A percentile compares a stretch with the other conserved stretches of the same genome.
Evolutionary conservation across 2,888 invertebrate species (phyloP).

Genomic region (Hirtodrosophila duncani): DNA sequence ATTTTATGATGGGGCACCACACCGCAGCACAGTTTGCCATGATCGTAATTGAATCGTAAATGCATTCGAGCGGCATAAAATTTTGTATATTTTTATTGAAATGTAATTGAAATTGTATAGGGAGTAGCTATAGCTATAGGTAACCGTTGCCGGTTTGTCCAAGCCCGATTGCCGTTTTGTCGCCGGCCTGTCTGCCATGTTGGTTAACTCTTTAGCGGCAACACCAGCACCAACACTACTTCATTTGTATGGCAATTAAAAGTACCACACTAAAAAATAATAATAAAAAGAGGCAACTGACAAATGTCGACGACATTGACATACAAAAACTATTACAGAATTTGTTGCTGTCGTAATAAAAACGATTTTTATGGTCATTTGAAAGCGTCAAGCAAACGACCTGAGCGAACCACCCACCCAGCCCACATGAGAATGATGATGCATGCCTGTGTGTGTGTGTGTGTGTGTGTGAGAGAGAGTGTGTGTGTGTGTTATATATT

Average conservation of each 20-base stretch:
- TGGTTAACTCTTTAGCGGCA: conserved; percentile 13
- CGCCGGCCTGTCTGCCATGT: conserved; percentile 30
- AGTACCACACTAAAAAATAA: conserved; percentile 33
- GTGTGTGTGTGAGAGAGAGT: conserved; percentile 28
- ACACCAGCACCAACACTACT: too few relatives aligned
- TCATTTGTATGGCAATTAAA: conserved; percentile 49
- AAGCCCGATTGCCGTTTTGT: too few relatives aligned
- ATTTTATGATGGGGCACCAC: too few relatives aligned
- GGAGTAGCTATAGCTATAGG: neutral
- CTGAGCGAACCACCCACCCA: too few relatives aligned
- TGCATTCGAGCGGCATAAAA: conserved; percentile 33
- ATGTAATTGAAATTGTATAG: conserved; percentile 34
- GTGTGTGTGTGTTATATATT: conserved; percentile 41
- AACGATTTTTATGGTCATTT: conserved; percentile 63
- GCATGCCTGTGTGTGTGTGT: neutral
- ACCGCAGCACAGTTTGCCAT: conserved; percentile 6
- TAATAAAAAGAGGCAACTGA: too few relatives aligned
- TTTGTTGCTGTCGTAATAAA: conserved; percentile 48
- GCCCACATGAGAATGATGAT: conserved; percentile 12
- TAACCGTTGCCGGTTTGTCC: neutral
- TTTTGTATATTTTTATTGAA: conserved; percentile 21
- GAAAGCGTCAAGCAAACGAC: conserved; percentile 55
- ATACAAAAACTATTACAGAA: conserved; percentile 46
- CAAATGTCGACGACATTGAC: conserved; percentile 54
- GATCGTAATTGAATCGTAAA: conserved; percentile 53